phyloP scores from a whole-genome alignment of 2,113 vertebrate species.

The Xenotilapia leptura region DNA sequence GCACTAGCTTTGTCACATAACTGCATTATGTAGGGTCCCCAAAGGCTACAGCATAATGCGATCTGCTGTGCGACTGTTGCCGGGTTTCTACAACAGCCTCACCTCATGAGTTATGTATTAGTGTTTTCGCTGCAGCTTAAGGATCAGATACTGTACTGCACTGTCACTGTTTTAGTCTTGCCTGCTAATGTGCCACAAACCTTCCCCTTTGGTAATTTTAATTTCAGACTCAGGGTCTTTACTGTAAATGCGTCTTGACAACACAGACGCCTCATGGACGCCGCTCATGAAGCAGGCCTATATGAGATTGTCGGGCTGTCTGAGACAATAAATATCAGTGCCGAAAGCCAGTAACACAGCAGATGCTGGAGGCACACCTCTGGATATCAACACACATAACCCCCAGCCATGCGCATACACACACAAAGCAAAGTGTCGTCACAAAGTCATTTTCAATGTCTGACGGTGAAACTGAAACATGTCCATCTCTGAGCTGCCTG shows the following conservation, averaged over 20 bases:
- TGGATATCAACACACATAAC: background rate
- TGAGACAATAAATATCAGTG: constrained; percentile 47
- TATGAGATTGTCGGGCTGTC: constrained; percentile 56
- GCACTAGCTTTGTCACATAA: constrained; percentile 62
- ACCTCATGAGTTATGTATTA: constrained; percentile 55
- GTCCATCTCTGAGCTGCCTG: background rate
- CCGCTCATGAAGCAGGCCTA: constrained; percentile 6
- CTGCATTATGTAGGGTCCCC: constrained; percentile 63
- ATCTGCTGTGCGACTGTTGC: constrained; percentile 26
- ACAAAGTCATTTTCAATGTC: constrained; percentile 35
- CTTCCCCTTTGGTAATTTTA: constrained; percentile 29
- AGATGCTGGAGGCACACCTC: constrained; percentile 32
- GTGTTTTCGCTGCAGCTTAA: constrained; percentile 22
- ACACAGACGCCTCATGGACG: constrained; percentile 23
- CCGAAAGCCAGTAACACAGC: constrained; percentile 34
- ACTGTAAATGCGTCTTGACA: constrained; percentile 57
- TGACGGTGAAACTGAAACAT: constrained; percentile 7
- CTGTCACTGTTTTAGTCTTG: constrained; percentile 1
- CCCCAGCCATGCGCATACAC: background rate
- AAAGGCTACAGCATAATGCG: constrained; percentile 58
- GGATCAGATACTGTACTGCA: constrained; percentile 18
- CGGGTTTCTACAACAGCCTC: constrained; percentile 33
- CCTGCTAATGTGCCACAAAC: constrained; percentile 17
- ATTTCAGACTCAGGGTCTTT: constrained; percentile 31
- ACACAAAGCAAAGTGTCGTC: constrained; percentile 1